Conservation (phyloP, 2,888 invertebrate species). For the Ochropleura leucogaster region DNA sequence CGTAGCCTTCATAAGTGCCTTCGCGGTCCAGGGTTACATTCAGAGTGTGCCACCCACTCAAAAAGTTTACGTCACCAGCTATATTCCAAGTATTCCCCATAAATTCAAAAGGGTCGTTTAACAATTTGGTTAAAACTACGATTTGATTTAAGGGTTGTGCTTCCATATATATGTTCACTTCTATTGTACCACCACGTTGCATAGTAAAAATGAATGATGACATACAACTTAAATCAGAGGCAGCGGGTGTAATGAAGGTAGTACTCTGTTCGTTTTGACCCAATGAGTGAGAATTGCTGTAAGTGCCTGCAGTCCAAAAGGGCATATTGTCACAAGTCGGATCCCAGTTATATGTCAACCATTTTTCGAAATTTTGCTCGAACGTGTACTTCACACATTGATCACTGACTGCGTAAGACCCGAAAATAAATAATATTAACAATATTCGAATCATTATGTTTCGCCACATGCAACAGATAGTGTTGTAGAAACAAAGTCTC, state of each 20-base stretch:
- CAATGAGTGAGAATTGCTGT: not conserved
- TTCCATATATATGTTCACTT: not conserved
- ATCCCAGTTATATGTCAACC: slow-evolving; percentile 47
- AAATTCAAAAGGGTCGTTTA: not conserved
- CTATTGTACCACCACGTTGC: not conserved
- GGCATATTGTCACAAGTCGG: not conserved
- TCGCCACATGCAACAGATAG: not conserved
- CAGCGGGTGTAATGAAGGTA: not conserved
- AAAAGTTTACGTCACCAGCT: not conserved
- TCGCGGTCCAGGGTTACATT: slow-evolving; percentile 13
- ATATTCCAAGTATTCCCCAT: not conserved
- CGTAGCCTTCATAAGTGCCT: slow-evolving; percentile 23
- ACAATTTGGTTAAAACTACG: not conserved
- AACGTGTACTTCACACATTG: not conserved
- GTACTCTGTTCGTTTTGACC: not conserved
- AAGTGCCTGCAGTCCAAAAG: not conserved
- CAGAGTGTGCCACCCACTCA: slow-evolving; percentile 23
- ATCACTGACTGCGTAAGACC: not conserved
- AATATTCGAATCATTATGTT: not conserved
- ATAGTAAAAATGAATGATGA: not conserved
- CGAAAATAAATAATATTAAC: not conserved
- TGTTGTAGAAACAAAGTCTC: not conserved
- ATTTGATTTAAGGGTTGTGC: not conserved
- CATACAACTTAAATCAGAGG: not conserved
- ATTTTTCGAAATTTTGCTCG: not conserved